A percentile compares a stretch with the other conserved stretches of the same genome.
Evolutionary conservation across 1,140 invertebrate species (phyloP).

Genomic region (Asbolus verrucosus): DNA sequence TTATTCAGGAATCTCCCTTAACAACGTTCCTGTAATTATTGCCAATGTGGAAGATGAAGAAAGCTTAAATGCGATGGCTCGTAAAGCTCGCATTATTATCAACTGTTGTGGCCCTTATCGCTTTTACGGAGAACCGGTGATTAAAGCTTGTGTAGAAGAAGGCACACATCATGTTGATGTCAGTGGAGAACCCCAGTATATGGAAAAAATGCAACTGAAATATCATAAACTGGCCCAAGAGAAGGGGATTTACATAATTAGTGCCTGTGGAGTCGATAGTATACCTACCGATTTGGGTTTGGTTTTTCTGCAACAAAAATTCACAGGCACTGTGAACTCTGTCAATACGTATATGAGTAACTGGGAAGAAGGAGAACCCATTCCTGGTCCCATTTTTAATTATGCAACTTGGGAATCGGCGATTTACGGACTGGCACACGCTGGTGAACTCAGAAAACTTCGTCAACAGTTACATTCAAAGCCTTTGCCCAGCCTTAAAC

Average conservation of each 20-base stretch:
- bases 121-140: constrained; percentile 92
- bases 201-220: constrained; percentile 86
- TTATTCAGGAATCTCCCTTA: constrained; percentile 70
- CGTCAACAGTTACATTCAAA: constrained; percentile 76
- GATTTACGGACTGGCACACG: constrained; percentile 77
- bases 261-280: constrained; percentile 91
- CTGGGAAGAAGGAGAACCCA: constrained; percentile 59
- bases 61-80: constrained; percentile 82
- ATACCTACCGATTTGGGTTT: constrained; percentile 90
- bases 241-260: constrained; percentile 84
- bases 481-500: constrained; percentile 72
- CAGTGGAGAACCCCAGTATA: constrained; percentile 88
- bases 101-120: constrained; percentile 93
- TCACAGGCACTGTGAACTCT: constrained; percentile 80
- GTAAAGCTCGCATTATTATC: constrained; percentile 78
- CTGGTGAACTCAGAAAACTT: constrained; percentile 72
- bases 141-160: constrained; percentile 86
- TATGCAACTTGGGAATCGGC: constrained; percentile 87
- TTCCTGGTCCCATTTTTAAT: constrained; percentile 68
- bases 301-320: constrained; percentile 79
- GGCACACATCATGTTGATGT: constrained; percentile 92
- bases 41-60: constrained; percentile 82
- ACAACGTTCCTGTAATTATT: constrained; percentile 75
- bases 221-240: constrained; percentile 84
- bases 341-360: constrained; percentile 78